Percentiles rank a stretch among this genome's conserved stretches.
Conservation (phyloP, 2,888 invertebrate genomes). For the Caenorhabditis becei region DNA sequence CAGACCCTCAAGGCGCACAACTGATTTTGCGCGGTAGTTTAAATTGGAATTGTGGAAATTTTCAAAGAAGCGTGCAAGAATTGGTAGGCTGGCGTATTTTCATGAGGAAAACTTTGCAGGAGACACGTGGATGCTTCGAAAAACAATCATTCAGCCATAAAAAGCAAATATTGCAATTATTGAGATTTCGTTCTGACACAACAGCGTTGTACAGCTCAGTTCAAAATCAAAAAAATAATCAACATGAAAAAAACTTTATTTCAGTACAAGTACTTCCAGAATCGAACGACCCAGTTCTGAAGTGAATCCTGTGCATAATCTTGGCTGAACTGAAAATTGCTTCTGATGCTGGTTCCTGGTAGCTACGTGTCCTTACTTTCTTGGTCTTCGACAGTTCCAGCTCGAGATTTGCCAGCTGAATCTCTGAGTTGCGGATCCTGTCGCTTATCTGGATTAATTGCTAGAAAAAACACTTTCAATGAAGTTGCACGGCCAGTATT, state of each 20-base stretch:
- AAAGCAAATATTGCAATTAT: too few species aligned
- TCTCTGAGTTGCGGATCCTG: slow-evolving; percentile 15
- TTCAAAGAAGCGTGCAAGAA: too few species aligned
- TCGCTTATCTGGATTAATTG: slow-evolving; percentile 5
- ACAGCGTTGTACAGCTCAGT: too few species aligned
- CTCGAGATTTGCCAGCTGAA: slow-evolving; percentile 6
- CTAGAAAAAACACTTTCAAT: slow-evolving; percentile 4
- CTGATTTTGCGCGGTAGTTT: slow-evolving; percentile 19
- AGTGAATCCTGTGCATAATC: slow-evolving; percentile 19
- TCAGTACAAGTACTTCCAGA: slow-evolving; percentile 43
- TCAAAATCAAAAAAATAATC: too few species aligned
- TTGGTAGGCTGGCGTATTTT: too few species aligned
- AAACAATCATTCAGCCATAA: too few species aligned
- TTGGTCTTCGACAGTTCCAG: slow-evolving; percentile 26
- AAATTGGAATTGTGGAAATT: too few species aligned
- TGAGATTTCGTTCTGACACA: too few species aligned
- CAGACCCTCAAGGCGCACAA: not conserved
- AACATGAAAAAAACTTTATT: not conserved
- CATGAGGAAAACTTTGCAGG: too few species aligned
- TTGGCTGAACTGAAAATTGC: slow-evolving; percentile 21
- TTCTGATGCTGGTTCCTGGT: not conserved
- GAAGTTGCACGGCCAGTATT: not conserved
- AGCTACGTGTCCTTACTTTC: not conserved
- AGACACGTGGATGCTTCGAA: too few species aligned
- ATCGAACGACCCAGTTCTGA: slow-evolving; percentile 27